Conservation (phyloP, 2,888 invertebrate species). For the Pristionchus japonicus region DNA sequence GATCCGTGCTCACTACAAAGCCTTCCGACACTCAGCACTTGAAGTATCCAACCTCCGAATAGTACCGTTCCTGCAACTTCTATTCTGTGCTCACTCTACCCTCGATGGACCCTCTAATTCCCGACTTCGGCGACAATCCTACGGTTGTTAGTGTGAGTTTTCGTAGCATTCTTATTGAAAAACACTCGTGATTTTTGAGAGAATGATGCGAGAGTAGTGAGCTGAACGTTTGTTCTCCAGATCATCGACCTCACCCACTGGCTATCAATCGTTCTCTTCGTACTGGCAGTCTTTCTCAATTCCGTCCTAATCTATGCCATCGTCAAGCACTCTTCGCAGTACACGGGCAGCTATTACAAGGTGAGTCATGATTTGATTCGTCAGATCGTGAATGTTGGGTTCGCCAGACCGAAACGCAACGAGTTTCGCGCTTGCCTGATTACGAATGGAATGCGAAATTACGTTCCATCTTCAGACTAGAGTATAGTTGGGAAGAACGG, state of each 20-base stretch:
- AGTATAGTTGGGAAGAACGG: background rate
- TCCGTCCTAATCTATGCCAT: background rate
- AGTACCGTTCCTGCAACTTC: too few relatives aligned
- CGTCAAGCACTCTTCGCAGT: background rate
- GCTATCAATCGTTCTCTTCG: background rate
- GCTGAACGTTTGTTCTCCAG: too few relatives aligned
- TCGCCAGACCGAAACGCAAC: background rate
- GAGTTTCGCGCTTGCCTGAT: background rate
- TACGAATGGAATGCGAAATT: background rate
- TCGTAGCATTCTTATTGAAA: background rate
- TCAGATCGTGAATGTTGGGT: background rate
- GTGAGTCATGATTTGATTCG: background rate
- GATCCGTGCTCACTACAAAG: too few relatives aligned
- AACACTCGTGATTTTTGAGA: background rate
- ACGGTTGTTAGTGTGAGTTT: background rate
- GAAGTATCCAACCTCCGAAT: too few relatives aligned
- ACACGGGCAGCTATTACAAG: conserved; percentile 11
- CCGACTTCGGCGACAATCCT: background rate
- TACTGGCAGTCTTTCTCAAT: background rate
- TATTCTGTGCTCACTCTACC: background rate
- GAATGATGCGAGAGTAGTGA: background rate
- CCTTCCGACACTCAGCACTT: too few relatives aligned
- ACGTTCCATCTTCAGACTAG: background rate
- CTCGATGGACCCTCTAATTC: background rate
- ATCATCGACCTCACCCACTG: conserved; percentile 2